Conservation (phyloP, 2,113 vertebrate genomes). For the Naja naja region DNA sequence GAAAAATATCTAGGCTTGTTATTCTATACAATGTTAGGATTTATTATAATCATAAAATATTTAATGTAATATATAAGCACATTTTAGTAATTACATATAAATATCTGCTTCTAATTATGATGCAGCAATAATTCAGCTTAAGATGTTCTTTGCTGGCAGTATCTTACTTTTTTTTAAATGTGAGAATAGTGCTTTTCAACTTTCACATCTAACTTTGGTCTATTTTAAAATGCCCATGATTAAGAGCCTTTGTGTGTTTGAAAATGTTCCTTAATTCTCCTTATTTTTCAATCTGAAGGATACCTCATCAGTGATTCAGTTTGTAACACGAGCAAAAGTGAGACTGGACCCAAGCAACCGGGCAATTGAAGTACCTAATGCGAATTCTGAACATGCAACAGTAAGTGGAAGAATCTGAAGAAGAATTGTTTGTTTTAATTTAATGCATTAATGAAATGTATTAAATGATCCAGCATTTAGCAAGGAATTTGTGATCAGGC, state of each 20-base stretch:
- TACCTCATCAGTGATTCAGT: slow-evolving; percentile 94
- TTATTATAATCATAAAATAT: slow-evolving; percentile 24
- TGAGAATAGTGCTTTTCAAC: not conserved
- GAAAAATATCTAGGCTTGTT: slow-evolving; percentile 6
- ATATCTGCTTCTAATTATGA: slow-evolving; percentile 17
- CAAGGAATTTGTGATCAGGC: slow-evolving; percentile 19
- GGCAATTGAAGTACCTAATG: slow-evolving; percentile 80
- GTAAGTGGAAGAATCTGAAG: slow-evolving; percentile 75
- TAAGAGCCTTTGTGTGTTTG: not conserved
- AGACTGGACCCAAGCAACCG: slow-evolving; percentile 73
- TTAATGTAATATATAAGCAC: slow-evolving; percentile 18
- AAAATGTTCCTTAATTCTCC: not conserved
- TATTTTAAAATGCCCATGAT: not conserved
- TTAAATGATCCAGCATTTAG: not conserved
- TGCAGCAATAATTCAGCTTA: slow-evolving; percentile 20
- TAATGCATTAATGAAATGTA: not conserved
- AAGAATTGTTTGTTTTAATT: not conserved
- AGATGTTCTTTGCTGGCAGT: not conserved
- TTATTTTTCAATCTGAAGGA: slow-evolving; percentile 74
- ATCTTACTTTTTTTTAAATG: not conserved
- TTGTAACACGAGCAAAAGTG: slow-evolving; percentile 83
- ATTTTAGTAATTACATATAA: slow-evolving; percentile 4
- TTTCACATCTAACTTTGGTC: not conserved
- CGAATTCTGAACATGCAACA: slow-evolving; percentile 83
- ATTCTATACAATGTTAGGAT: not conserved